Conservation (phyloP, 2,888 invertebrate genomes). For the Hololepta plana region DNA sequence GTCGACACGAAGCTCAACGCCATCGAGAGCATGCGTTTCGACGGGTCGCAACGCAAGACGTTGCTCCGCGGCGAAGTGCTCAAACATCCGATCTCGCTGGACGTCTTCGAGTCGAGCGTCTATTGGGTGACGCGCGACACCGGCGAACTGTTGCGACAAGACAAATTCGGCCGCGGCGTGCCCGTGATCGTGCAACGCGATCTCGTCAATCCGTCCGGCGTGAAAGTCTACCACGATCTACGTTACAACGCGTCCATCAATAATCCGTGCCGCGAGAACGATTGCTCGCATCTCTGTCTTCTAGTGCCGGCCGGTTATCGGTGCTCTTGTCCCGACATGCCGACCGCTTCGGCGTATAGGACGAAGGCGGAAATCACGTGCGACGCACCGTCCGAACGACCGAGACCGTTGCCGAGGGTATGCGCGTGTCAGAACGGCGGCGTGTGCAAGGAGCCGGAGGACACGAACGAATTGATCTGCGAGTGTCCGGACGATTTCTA, state of each 20-base stretch:
- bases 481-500: slow-evolving; percentile 52
- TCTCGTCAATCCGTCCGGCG: slow-evolving; percentile 68
- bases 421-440: slow-evolving; percentile 85
- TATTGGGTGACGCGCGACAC: slow-evolving; percentile 87
- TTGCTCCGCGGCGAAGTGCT: slow-evolving; percentile 55
- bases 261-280: slow-evolving; percentile 49
- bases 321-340: slow-evolving; percentile 77
- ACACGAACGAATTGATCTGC: slow-evolving; percentile 44
- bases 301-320: slow-evolving; percentile 73
- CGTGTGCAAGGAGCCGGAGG: slow-evolving; percentile 39
- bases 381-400: slow-evolving; percentile 65
- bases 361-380: slow-evolving; percentile 49
- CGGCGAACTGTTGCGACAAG: slow-evolving; percentile 74
- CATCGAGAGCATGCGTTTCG: slow-evolving; percentile 70
- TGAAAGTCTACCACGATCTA: slow-evolving; percentile 70
- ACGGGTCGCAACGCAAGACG: slow-evolving; percentile 58
- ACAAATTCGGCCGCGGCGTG: slow-evolving; percentile 93
- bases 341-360: slow-evolving; percentile 27
- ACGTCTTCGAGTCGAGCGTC: slow-evolving; percentile 83
- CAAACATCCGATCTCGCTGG: slow-evolving; percentile 69
- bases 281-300: slow-evolving; percentile 87
- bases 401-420: slow-evolving; percentile 53
- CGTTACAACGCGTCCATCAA: slow-evolving; percentile 61
- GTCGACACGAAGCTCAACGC: slow-evolving; percentile 83
- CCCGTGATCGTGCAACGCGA: slow-evolving; percentile 67